Evolutionary conservation across 2,797 vertebrate species (phyloP), one percentile per base, ranked within the genome.

Genomic region (Acanthiza pusilla): DNA sequence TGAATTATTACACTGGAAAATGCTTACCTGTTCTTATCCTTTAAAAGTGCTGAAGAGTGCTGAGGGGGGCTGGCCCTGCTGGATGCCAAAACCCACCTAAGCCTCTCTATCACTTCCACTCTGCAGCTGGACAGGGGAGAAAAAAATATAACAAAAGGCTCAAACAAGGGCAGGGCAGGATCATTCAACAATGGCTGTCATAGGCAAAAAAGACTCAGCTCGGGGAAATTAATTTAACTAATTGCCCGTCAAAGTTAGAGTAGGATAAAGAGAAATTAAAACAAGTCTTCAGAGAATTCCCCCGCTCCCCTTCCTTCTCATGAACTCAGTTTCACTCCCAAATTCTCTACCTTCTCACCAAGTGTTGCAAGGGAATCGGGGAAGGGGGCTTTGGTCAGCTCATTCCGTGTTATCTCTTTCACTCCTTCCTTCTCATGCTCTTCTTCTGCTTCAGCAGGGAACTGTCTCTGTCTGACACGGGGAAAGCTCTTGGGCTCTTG

Each of bases 231-330:
- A 78, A 30, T 66, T 67, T 66, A 47, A 43, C 51, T 62, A 45
- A 36, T 16, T 88, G 23, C 12, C 8, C 32, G 7, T 85, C 8
- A 54, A 67, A 65, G 25, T 63, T 34, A 36, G 16, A 67, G 18
- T 47, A 78, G 7, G 16, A 58, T 54, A 50, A 27, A 32, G 1
- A 58, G 16, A 91, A 75, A 62, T 67, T 6, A 82, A 85, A 67
- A 29, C 8, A 43, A 27, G 36, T 30, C 6, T 40, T 78, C 26
- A 43, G 30, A 65, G 6, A 38, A 7, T 29, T 29, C 55, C 60
- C 0, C 4, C 0, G 1, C 3, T 15, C 5, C 2, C 7, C 3
- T 55, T 4, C 4, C 20, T 60, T 45, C 47, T 75, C 27, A 18
- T 1, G 1, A 40, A 8, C 15, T 72, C 42, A 43, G 1, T n/a